Evolutionary conservation across 1,140 invertebrate genomes (phyloP).

Genomic region (Microplitis demolitor): DNA sequence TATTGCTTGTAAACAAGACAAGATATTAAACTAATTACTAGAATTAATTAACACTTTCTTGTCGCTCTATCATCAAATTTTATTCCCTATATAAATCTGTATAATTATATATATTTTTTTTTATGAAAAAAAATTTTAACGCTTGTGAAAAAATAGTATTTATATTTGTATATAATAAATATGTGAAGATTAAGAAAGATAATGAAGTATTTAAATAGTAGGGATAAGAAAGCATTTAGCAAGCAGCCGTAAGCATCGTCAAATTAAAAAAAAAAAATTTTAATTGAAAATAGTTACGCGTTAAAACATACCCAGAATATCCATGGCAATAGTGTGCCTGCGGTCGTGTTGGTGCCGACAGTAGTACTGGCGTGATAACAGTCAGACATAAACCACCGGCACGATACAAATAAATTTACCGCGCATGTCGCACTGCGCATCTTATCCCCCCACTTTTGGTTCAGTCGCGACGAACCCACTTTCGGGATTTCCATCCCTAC

Average conservation of each 20-base stretch:
- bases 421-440: conserved; percentile 38
- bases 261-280: neutral
- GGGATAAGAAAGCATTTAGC: neutral
- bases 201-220: too few relatives aligned
- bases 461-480: conserved; percentile 51
- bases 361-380: conserved; percentile 59
- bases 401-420: conserved; percentile 44
- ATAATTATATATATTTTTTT: too few relatives aligned
- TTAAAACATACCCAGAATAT: conserved; percentile 62
- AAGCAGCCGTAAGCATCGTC: too few relatives aligned
- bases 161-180: too few relatives aligned
- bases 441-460: conserved; percentile 35
- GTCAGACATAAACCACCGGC: conserved; percentile 50
- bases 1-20: too few relatives aligned
- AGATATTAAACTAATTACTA: too few relatives aligned
- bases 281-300: conserved; percentile 34
- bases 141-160: too few relatives aligned
- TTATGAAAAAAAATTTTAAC: too few relatives aligned
- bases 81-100: too few relatives aligned
- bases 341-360: conserved; percentile 59
- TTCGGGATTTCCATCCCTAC: neutral
- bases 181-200: too few relatives aligned
- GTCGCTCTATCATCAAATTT: too few relatives aligned
- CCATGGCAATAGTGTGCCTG: conserved; percentile 57
- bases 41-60: too few relatives aligned